Percentiles rank a stretch among this genome's conserved stretches.
phyloP scores from a whole-genome alignment of 1,140 invertebrate genomes.

The Vanessa tameamea region DNA sequence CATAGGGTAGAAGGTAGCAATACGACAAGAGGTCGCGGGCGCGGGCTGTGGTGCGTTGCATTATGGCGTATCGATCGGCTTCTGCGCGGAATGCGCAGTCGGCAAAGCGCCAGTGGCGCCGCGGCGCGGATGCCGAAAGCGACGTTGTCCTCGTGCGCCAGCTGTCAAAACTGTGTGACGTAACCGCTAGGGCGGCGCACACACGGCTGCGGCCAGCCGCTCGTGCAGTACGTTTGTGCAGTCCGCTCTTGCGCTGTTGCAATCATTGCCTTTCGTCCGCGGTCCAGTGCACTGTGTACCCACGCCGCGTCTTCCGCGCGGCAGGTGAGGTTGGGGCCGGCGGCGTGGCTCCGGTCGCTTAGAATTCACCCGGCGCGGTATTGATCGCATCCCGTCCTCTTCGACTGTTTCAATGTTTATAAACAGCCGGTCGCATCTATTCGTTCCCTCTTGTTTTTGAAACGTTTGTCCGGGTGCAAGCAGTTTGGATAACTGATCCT shows the following conservation, averaged over 20 bases:
- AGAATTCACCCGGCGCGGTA: conserved; percentile 58
- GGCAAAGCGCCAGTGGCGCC: conserved; percentile 56
- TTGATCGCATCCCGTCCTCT: conserved; percentile 63
- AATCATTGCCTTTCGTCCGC: conserved; percentile 48
- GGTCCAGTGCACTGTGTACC: conserved; percentile 56
- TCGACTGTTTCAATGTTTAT: conserved; percentile 74
- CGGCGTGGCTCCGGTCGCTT: conserved; percentile 52
- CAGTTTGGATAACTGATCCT: conserved; percentile 53
- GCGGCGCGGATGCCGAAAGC: conserved; percentile 47
- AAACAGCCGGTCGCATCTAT: conserved; percentile 75
- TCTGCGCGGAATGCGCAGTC: conserved; percentile 17
- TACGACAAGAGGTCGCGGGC: conserved; percentile 10
- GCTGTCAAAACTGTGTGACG: conserved; percentile 71
- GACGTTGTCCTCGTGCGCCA: conserved; percentile 52
- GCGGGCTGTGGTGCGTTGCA: conserved; percentile 38
- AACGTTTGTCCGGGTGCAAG: conserved; percentile 53
- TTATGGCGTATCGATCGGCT: conserved; percentile 53
- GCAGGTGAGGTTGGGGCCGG: conserved; percentile 62
- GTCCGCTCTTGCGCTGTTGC: conserved; percentile 43
- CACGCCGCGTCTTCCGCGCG: conserved; percentile 50
- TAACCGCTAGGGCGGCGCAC: conserved; percentile 66
- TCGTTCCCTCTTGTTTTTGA: conserved; percentile 69
- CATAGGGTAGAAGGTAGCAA: background rate
- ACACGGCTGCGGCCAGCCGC: conserved; percentile 68
- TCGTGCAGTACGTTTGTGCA: conserved; percentile 60